Percentiles rank a stretch among this genome's conserved stretches.
Conservation (phyloP, 2,113 vertebrate genomes). For the Aramus guarauna region DNA sequence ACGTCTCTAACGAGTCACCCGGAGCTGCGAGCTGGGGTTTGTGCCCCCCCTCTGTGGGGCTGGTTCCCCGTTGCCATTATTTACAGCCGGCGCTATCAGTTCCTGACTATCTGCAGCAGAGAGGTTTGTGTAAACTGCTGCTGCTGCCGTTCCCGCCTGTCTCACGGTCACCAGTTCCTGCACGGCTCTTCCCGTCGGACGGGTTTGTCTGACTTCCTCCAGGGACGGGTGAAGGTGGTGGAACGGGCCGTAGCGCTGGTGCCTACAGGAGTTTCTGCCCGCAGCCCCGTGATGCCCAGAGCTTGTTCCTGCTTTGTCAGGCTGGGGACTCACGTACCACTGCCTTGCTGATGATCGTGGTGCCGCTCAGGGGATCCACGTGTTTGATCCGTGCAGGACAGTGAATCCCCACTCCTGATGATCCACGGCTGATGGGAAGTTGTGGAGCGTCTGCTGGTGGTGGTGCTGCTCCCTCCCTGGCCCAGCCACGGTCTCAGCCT, state of each 20-base stretch:
- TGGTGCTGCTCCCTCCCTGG: background rate
- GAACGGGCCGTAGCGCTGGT: background rate
- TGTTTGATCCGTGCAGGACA: background rate
- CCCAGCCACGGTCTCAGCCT: background rate
- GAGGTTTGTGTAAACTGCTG: slow-evolving; percentile 29
- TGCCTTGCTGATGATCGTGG: background rate
- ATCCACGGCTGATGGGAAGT: background rate
- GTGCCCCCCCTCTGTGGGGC: background rate
- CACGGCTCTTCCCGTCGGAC: background rate
- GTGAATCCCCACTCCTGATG: accelerated
- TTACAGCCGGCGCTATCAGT: background rate
- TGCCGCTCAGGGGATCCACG: background rate
- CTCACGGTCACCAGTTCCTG: slow-evolving; percentile 22
- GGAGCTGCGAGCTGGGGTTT: background rate
- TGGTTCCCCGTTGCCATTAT: background rate
- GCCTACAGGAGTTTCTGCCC: background rate
- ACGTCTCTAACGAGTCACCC: background rate
- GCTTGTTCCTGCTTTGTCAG: background rate
- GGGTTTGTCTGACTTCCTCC: slow-evolving; percentile 1
- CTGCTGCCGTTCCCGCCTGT: background rate
- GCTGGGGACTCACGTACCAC: background rate
- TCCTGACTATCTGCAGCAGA: slow-evolving; percentile 13
- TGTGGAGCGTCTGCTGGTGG: accelerated
- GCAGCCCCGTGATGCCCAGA: accelerated
- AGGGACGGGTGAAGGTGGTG: background rate